phyloP scores from a whole-genome alignment of 1,140 invertebrate species.

The Leptopilina clavipes region DNA sequence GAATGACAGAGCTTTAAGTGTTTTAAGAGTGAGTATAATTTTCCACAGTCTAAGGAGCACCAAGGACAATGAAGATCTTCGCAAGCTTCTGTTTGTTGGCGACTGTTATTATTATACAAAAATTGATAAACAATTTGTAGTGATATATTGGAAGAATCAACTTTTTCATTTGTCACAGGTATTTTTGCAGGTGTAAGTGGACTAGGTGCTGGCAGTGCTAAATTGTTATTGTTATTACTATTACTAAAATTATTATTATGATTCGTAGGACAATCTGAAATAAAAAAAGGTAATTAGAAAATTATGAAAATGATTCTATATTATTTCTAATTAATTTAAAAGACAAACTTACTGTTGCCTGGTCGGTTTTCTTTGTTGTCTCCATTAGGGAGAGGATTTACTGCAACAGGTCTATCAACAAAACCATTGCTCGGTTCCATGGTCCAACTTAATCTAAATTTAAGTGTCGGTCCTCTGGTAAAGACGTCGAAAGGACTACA shows the following conservation, averaged over 20 bases:
- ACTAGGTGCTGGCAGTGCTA: constrained; percentile 67
- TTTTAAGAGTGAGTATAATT: constrained; percentile 91
- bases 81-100: constrained; percentile 95
- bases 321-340: constrained; percentile 1
- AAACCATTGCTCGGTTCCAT: constrained; percentile 81
- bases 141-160: constrained; percentile 64
- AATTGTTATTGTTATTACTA: constrained; percentile 67
- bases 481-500: constrained; percentile 82
- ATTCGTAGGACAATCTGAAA: constrained; percentile 68
- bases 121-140: constrained; percentile 95
- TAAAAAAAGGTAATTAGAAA: constrained; percentile 14
- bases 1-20: constrained; percentile 95
- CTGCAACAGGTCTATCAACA: constrained; percentile 79
- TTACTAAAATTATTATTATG: constrained; percentile 61
- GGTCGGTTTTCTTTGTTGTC: constrained; percentile 80
- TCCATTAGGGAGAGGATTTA: constrained; percentile 73
- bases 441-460: constrained; percentile 89
- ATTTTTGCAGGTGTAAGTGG: constrained; percentile 66
- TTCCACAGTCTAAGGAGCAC: constrained; percentile 93
- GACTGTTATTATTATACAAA: constrained; percentile 94
- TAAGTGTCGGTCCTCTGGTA: constrained; percentile 85
- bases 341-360: constrained; percentile 67
- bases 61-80: constrained; percentile 95
- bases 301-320: background rate
- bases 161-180: constrained; percentile 61